These are phyloP conservation scores for Drosophila algonquin DNA, from an alignment of 2,888 invertebrate genomes.

Conservation along the genomic window DNA sequence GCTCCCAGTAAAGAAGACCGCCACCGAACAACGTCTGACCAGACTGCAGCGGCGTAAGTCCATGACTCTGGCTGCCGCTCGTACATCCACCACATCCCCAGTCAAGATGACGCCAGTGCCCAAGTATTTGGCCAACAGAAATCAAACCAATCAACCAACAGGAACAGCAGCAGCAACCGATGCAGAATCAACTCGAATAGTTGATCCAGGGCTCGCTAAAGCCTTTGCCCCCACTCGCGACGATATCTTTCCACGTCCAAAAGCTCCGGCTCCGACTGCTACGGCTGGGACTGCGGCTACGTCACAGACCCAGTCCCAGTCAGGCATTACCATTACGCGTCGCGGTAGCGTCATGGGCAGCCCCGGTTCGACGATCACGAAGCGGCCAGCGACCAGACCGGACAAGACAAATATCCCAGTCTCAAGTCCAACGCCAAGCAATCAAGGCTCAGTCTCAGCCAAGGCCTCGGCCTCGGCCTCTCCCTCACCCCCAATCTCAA, in stretches of 20 bases:
- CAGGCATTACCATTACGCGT: background rate
- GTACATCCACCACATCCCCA: slow-evolving; percentile 55
- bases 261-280: background rate
- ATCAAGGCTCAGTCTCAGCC: background rate
- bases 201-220: background rate
- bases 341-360: background rate
- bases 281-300: background rate
- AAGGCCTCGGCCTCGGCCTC: background rate
- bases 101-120: slow-evolving; percentile 66
- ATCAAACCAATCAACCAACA: background rate
- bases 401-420: background rate
- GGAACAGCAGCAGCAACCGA: background rate
- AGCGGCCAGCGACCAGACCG: background rate
- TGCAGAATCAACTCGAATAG: too few relatives aligned
- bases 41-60: slow-evolving; percentile 63
- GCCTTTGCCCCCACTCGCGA: slow-evolving; percentile 23
- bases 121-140: slow-evolving; percentile 13
- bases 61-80: slow-evolving; percentile 42
- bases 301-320: background rate
- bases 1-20: slow-evolving; percentile 42
- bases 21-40: slow-evolving; percentile 52
- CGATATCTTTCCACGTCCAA: slow-evolving; percentile 56
- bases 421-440: background rate
- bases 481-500: background rate
- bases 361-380: background rate